A percentile compares a stretch with the other conserved stretches of the same genome.
Evolutionary conservation across 2,797 vertebrate genomes (phyloP).

Genomic region (Molossus molossus): DNA sequence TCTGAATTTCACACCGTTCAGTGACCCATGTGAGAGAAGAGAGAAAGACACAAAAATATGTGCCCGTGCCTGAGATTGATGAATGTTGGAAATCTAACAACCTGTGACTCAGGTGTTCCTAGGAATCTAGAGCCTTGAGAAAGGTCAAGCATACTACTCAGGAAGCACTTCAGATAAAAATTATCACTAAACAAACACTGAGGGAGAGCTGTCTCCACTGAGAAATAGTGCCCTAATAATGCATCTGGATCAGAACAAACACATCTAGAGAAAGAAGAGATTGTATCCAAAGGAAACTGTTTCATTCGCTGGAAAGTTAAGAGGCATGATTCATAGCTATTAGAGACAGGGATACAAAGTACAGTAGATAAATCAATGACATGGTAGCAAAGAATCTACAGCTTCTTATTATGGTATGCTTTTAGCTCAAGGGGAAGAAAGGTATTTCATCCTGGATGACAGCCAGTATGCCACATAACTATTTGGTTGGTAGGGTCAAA

Average conservation of each 20-base stretch:
- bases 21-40: neutral
- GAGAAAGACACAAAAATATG: neutral
- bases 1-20: neutral
- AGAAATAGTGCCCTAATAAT: constrained; percentile 55
- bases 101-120: constrained; percentile 65
- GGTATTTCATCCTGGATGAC: neutral
- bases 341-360: constrained; percentile 36
- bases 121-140: constrained; percentile 8
- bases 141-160: neutral
- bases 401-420: neutral
- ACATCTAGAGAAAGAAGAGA: constrained; percentile 68
- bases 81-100: constrained; percentile 15
- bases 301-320: constrained; percentile 74
- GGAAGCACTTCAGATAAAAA: constrained; percentile 56
- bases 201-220: constrained; percentile 10
- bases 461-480: neutral
- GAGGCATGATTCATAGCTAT: constrained; percentile 59
- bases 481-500: constrained; percentile 1
- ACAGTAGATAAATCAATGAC: constrained; percentile 53
- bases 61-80: neutral
- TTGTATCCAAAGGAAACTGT: constrained; percentile 17
- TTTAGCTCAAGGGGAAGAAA: constrained; percentile 39
- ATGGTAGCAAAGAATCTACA: neutral
- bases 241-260: constrained; percentile 67
- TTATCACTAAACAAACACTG: constrained; percentile 65